A percentile compares a stretch with the other conserved stretches of the same genome.
phyloP scores from a whole-genome alignment of 2,797 vertebrate species.

The Phaenicophaeus curvirostris region DNA sequence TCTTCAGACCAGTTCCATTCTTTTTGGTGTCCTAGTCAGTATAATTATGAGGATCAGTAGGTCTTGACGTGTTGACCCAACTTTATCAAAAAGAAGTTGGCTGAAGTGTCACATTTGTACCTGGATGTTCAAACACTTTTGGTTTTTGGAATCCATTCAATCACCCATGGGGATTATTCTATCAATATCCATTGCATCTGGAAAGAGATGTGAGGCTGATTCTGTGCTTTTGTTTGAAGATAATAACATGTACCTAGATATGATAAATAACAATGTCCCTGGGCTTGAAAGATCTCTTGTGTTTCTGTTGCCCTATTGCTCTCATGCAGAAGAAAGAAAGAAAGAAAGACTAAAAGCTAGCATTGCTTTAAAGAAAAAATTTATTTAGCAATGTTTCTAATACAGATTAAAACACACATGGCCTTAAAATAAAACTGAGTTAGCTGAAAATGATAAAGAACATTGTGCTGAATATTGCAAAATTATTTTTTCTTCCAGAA shows the following conservation, averaged over 20 bases:
- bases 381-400: neutral
- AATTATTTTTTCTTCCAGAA: neutral
- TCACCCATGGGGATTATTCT: neutral
- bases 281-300: neutral
- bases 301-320: neutral
- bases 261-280: neutral
- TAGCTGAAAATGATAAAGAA: conserved; percentile 26
- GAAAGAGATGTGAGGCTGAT: neutral
- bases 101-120: neutral
- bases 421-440: neutral
- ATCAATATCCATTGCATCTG: neutral
- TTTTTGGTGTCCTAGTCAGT: neutral
- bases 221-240: neutral
- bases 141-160: neutral
- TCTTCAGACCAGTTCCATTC: neutral
- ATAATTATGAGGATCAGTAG: neutral
- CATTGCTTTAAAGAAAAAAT: neutral
- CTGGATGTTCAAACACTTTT: neutral
- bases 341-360: neutral
- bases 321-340: neutral
- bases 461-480: neutral
- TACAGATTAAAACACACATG: neutral
- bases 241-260: neutral
- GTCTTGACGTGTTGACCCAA: neutral
- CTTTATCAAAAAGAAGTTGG: neutral